Conservation (phyloP, 92 coral and sea anemone genomes). For the Zoanthus sansibaricus region DNA sequence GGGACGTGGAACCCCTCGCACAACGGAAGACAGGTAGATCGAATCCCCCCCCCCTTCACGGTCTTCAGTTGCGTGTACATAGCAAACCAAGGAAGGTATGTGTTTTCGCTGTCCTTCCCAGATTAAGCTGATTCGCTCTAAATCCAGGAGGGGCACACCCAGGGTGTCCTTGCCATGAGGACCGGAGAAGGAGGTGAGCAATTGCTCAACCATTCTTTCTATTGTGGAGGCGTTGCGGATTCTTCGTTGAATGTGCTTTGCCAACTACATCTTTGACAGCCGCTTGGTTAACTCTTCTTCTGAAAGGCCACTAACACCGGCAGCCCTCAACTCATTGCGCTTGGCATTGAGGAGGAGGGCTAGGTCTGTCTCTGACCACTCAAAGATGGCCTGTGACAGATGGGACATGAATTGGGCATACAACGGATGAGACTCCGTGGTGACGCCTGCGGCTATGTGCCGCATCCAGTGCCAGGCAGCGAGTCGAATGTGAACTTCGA, state of each 20-base stretch:
- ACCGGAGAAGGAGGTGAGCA: no score
- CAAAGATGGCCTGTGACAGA: background rate
- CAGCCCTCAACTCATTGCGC: background rate
- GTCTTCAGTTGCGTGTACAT: slow-evolving; percentile 54
- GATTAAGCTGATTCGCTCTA: no score
- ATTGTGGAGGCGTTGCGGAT: slow-evolving; percentile 24
- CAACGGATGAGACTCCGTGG: background rate
- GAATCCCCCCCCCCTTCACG: slow-evolving; percentile 1
- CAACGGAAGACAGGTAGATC: slow-evolving; percentile 4
- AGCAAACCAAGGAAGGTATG: no score
- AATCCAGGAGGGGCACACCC: no score
- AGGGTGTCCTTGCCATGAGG: no score
- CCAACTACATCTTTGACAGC: slow-evolving; percentile 48
- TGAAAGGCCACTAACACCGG: slow-evolving; percentile 2
- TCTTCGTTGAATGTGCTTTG: slow-evolving; percentile 14
- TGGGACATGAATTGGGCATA: background rate
- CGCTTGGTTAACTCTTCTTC: slow-evolving; percentile 44
- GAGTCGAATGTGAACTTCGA: background rate
- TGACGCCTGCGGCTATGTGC: background rate
- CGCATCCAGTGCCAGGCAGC: background rate
- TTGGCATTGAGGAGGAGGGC: background rate
- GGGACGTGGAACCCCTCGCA: slow-evolving; percentile 27
- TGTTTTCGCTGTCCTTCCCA: no score
- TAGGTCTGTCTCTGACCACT: slow-evolving; percentile 7
- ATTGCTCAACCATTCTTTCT: background rate